Conservation (phyloP, 2,888 invertebrate species). For the Andrena flavipes region DNA sequence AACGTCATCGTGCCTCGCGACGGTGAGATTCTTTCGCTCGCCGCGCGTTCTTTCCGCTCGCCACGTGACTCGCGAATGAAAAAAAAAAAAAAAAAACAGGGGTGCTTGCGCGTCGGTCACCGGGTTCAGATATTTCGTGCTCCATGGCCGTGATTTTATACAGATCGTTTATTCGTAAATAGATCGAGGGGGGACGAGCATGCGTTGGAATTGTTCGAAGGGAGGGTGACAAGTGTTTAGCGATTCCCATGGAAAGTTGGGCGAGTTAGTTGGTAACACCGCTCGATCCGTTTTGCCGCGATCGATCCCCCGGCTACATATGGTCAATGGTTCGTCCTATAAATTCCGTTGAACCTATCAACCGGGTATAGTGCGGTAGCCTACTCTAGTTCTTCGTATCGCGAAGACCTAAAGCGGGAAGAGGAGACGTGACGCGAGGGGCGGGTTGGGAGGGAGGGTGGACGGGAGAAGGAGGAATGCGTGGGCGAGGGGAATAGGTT, state of each 20-base stretch:
- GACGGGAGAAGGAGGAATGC: constrained; percentile 58
- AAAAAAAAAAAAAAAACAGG: constrained; percentile 1
- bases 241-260: constrained; percentile 38
- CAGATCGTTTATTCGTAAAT: neutral
- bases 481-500: constrained; percentile 69
- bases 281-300: constrained; percentile 24
- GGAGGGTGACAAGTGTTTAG: constrained; percentile 29
- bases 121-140: no score
- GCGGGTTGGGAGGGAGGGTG: constrained; percentile 38
- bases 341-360: constrained; percentile 57
- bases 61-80: constrained; percentile 41
- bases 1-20: constrained; percentile 38
- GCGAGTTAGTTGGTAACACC: constrained; percentile 9
- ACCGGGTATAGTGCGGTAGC: constrained; percentile 59
- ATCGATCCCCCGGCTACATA: constrained; percentile 51
- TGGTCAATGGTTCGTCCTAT: constrained; percentile 59
- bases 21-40: constrained; percentile 38
- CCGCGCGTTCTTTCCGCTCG: constrained; percentile 6
- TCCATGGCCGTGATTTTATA: no score
- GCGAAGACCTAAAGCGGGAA: constrained; percentile 58
- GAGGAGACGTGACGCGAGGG: constrained; percentile 14
- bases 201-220: constrained; percentile 37
- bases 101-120: no score
- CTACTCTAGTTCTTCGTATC: constrained; percentile 66
- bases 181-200: neutral